Conservation (phyloP, 2,888 invertebrate genomes). For the Heteromyza rotundicornis region DNA sequence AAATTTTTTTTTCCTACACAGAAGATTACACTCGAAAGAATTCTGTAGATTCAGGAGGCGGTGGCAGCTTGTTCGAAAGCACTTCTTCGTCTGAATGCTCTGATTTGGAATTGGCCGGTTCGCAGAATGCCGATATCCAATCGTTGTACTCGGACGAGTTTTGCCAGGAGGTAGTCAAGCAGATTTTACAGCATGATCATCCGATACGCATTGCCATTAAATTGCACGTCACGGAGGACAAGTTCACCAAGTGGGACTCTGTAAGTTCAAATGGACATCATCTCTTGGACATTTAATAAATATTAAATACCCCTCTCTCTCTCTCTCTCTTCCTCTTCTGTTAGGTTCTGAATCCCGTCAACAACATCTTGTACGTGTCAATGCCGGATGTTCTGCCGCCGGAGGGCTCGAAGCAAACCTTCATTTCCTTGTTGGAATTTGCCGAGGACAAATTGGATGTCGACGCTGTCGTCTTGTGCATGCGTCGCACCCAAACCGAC, state of each 20-base stretch:
- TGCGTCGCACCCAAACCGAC: constrained; percentile 83
- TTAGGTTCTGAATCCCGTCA: constrained; percentile 62
- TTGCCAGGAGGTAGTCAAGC: constrained; percentile 66
- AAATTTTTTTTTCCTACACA: constrained; percentile 4
- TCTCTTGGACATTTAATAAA: too few species aligned
- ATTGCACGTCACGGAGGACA: constrained; percentile 78
- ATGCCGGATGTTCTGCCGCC: constrained; percentile 85
- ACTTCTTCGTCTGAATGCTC: constrained; percentile 58
- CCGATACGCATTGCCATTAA: constrained; percentile 77
- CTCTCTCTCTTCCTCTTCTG: constrained; percentile 18
- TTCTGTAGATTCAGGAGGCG: constrained; percentile 61
- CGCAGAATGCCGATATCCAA: constrained; percentile 52
- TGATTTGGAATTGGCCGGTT: constrained; percentile 53
- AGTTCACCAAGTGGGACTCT: constrained; percentile 84
- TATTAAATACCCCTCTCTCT: constrained; percentile 5
- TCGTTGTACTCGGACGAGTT: constrained; percentile 61
- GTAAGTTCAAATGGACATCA: constrained; percentile 64
- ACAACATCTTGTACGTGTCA: constrained; percentile 84
- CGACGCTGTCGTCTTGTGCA: constrained; percentile 76
- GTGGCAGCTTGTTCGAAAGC: constrained; percentile 35
- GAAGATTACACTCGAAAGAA: constrained; percentile 61
- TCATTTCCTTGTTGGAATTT: constrained; percentile 91
- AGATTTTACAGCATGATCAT: constrained; percentile 73
- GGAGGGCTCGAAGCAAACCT: constrained; percentile 93
- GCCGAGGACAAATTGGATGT: constrained; percentile 92